A percentile compares a stretch with the other conserved stretches of the same genome.
Conservation (phyloP, 2,113 vertebrate species). For the Corythaeola cristata region DNA sequence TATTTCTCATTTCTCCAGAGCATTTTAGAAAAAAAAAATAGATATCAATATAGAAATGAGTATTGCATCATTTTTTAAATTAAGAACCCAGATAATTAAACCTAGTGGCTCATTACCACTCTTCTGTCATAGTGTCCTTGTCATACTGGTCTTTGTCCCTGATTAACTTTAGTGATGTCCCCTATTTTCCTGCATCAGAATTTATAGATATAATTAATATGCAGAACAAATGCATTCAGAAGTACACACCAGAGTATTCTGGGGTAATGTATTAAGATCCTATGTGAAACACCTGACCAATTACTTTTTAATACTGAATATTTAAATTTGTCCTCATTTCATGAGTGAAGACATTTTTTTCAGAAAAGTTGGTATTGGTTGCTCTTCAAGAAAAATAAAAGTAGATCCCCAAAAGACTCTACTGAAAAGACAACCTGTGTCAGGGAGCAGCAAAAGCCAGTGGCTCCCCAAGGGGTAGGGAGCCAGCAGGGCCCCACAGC, state of each 20-base stretch:
- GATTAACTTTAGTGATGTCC: background rate
- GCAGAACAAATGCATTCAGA: background rate
- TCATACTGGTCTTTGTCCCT: background rate
- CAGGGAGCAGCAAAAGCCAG: background rate
- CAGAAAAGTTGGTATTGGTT: background rate
- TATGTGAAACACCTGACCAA: background rate
- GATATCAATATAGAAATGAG: background rate
- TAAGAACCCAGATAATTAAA: slow-evolving; percentile 3
- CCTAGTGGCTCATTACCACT: background rate
- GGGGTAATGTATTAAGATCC: background rate
- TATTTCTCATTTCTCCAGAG: background rate
- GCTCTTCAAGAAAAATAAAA: background rate
- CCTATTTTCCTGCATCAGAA: slow-evolving; percentile 1
- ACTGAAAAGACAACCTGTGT: background rate
- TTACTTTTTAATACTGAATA: background rate
- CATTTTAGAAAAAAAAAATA: background rate
- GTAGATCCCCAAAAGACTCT: background rate
- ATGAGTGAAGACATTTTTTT: background rate
- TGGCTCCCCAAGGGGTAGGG: background rate
- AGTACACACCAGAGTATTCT: background rate
- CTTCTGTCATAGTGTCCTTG: background rate
- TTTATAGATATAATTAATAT: slow-evolving; percentile 3
- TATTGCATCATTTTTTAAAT: background rate
- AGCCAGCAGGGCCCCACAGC: background rate
- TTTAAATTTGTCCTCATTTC: background rate